Conservation (phyloP, 2,797 vertebrate species). For the Xiphorhynchus erythropygius region DNA sequence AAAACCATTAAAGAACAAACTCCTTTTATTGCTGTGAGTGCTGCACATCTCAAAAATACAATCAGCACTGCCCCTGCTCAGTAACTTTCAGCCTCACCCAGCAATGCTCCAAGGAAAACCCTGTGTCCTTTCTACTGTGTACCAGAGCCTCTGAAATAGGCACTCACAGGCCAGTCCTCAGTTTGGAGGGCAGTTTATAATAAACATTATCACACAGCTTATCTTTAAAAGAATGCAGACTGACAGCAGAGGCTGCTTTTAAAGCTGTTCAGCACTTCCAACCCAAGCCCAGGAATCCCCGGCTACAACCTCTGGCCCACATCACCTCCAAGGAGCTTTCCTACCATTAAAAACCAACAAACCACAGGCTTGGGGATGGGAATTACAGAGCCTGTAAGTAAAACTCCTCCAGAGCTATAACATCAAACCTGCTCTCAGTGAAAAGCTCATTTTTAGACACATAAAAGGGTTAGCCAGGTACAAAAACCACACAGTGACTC, state of each 20-base stretch:
- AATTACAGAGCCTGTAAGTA: not conserved
- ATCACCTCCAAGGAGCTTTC: not conserved
- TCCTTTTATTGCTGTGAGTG: not conserved
- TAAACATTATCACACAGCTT: not conserved
- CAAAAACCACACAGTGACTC: not conserved
- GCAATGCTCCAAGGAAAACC: not conserved
- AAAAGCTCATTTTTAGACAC: not conserved
- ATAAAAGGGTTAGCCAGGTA: not conserved
- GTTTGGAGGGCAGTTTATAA: not conserved
- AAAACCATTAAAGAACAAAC: not conserved
- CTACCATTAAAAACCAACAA: not conserved
- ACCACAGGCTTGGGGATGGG: accelerated
- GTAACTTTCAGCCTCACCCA: not conserved
- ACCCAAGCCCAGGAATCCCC: not conserved
- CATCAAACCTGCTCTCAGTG: not conserved
- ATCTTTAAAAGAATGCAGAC: not conserved
- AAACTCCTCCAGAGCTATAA: not conserved
- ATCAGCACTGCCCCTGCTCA: not conserved
- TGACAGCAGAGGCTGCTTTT: not conserved
- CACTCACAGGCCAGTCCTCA: not conserved
- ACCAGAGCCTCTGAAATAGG: not conserved
- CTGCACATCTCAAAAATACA: not conserved
- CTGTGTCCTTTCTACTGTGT: not conserved
- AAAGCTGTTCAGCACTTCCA: not conserved
- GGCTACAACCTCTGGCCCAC: not conserved